phyloP scores from a whole-genome alignment of 2,113 vertebrate genomes.

The Callipepla squamata region DNA sequence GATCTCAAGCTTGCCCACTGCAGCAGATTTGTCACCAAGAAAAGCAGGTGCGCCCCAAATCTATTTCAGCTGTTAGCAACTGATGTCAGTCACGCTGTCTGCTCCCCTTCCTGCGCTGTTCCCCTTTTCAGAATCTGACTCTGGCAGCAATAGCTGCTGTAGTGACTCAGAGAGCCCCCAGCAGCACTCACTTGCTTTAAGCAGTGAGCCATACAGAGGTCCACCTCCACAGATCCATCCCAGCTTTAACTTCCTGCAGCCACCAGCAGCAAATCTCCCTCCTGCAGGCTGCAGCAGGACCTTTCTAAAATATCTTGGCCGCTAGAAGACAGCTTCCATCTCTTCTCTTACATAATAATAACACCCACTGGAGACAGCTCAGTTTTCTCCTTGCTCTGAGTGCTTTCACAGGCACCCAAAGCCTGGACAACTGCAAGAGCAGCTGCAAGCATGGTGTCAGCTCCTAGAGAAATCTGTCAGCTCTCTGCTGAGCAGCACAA shows the following conservation, averaged over 20 bases:
- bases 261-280: background rate
- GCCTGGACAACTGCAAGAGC: constrained; percentile 4
- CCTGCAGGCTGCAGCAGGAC: background rate
- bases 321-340: background rate
- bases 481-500: too few species aligned
- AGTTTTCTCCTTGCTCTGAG: background rate
- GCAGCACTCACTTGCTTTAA: accelerated
- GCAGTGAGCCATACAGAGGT: accelerated
- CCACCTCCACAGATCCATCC: accelerated
- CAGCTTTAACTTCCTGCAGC: accelerated
- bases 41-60: background rate
- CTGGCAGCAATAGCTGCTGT: background rate
- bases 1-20: accelerated
- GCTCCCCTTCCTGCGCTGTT: background rate
- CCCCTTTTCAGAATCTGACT: background rate
- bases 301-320: background rate
- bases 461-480: background rate
- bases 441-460: background rate
- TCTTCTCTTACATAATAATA: background rate
- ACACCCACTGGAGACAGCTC: background rate
- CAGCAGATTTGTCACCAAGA: background rate
- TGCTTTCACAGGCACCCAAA: background rate
- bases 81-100: accelerated
- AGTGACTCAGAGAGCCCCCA: accelerated
- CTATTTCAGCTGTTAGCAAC: background rate